Base-by-base conservation (phyloP, 1,140 invertebrate species). In the Berghia stephanieae region DNA sequence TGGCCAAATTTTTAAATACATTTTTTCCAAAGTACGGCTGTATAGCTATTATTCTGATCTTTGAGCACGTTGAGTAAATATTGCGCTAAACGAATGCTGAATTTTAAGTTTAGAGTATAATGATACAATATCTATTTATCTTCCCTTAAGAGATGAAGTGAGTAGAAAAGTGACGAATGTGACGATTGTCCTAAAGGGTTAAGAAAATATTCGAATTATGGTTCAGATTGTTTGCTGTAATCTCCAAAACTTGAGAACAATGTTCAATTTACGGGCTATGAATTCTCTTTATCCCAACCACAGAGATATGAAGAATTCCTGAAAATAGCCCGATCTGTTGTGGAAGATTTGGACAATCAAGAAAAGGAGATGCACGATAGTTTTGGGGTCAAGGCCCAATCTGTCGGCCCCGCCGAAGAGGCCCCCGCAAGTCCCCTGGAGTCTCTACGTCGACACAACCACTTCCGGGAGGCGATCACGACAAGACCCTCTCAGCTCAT, bases 261-360 rank as follows among this genome's bases (percentile, higher is more conserved):
- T 6, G 60, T 21, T 80, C 3, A 43, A 1, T 46, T 44, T 31
- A n/a, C 69, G 31, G n/a, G 3, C n/a, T 38, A 42, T 16, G 52
- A 66, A 24, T 27, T 66, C 36, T 78, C 13, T 81, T 77, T 78
- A 13, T 68, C 24, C n/a, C n/a, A n/a, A n/a, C n/a, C n/a, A n/a
- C 77, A 89, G 86, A 85, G 80, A 66, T 79, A 86, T 49, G 89
- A 90, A 78, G 83, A 84, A 60, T 89, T 89, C 75, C 72, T 87
- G 34, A 81, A 84, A 31, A 87, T 89, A 73, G 81, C 83, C 8
- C 79, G 84, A 8, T 71, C 79, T 2, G 82, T 83, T 5, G 81
- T 86, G 2, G 76, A 80, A 1, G 83, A 89, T 71, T 69, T 90
- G 49, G 87, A 88, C 63, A 81, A 77, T 55, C 81, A 83, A 16